Conservation (phyloP, 2,888 invertebrate genomes). For the Yponomeuta evonymella region DNA sequence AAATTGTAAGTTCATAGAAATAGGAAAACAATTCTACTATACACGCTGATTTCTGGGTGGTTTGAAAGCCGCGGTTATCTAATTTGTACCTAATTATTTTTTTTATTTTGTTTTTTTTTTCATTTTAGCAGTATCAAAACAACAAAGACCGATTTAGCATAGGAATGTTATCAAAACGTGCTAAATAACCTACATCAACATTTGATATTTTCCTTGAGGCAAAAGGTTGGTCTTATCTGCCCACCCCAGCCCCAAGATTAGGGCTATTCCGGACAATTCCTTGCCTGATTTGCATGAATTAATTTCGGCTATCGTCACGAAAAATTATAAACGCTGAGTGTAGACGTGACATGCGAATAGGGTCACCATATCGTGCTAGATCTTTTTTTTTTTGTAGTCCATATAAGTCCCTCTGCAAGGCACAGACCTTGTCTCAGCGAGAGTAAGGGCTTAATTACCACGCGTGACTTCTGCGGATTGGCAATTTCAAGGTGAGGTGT, state of each 20-base stretch:
- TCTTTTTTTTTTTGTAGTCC: too few species aligned
- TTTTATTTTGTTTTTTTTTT: background rate
- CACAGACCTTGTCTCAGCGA: too few species aligned
- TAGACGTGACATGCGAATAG: conserved; percentile 14
- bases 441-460: too few species aligned
- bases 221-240: conserved; percentile 10
- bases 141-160: background rate
- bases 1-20: too few species aligned
- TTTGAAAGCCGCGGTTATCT: too few species aligned
- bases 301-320: conserved; percentile 18
- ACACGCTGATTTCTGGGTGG: too few species aligned
- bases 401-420: too few species aligned
- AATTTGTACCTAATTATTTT: too few species aligned
- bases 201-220: background rate
- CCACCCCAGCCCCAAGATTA: conserved; percentile 14
- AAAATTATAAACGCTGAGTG: conserved; percentile 16
- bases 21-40: too few species aligned
- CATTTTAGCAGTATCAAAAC: background rate
- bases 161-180: background rate
- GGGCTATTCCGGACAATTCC: conserved; percentile 15
- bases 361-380: background rate
- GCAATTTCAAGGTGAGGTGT: too few species aligned
- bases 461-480: too few species aligned
- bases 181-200: background rate
- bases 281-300: conserved; percentile 20